Percentiles rank a stretch among this genome's conserved stretches.
phyloP scores from a whole-genome alignment of 1,140 invertebrate genomes.

The Drosophila sp. region DNA sequence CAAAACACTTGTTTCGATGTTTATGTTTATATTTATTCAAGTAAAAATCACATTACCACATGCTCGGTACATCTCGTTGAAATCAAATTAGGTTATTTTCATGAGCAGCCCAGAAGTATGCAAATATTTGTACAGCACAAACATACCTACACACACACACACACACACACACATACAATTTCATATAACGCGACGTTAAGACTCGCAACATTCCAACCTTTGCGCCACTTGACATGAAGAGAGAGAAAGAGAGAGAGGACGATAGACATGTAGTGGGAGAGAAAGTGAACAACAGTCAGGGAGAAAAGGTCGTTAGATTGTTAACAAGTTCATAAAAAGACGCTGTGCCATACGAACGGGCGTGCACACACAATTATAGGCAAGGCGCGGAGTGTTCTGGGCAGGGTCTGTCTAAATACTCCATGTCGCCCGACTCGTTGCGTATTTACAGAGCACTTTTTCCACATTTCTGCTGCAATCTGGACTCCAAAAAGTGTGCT shows the following conservation, averaged over 20 bases:
- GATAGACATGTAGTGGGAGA: conserved; percentile 22
- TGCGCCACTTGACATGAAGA: conserved; percentile 22
- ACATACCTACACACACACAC: conserved; percentile 37
- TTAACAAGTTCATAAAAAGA: conserved; percentile 81
- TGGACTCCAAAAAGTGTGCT: conserved; percentile 37
- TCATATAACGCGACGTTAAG: conserved; percentile 54
- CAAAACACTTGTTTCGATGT: conserved; percentile 9
- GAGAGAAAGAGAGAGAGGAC: conserved; percentile 33
- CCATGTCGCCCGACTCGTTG: conserved; percentile 62
- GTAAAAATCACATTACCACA: conserved; percentile 60
- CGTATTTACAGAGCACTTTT: conserved; percentile 77
- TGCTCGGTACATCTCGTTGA: conserved; percentile 12
- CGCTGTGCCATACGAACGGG: conserved; percentile 37
- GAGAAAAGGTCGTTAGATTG: conserved; percentile 76
- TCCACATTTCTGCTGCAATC: conserved; percentile 41
- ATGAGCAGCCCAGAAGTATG: conserved; percentile 71
- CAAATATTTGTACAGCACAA: conserved; percentile 72
- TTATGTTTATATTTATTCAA: conserved; percentile 50
- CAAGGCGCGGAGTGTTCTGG: not conserved
- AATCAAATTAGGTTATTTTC: conserved; percentile 81
- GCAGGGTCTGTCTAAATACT: conserved; percentile 63
- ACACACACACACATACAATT: not conserved
- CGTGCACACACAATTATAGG: conserved; percentile 43
- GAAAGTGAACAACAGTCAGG: conserved; percentile 20
- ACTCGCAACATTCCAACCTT: conserved; percentile 36